Percentiles rank a stretch among this genome's conserved stretches.
Conservation (phyloP, 2,888 invertebrate genomes). For the Lasioglossum calceatum region DNA sequence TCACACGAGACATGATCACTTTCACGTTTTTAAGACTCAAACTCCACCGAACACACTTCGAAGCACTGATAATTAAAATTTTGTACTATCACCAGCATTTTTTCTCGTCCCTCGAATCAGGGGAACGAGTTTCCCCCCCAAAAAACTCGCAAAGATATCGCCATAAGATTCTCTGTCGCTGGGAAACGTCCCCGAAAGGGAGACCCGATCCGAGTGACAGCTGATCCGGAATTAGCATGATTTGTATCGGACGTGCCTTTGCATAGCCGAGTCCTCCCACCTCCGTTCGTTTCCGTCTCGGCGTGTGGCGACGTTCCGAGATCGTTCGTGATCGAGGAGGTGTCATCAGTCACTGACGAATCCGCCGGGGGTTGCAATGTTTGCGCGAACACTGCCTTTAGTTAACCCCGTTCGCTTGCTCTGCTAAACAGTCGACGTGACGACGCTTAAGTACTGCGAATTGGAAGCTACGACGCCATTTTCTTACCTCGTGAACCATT, state of each 20-base stretch:
- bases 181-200: background rate
- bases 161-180: background rate
- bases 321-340: constrained; percentile 80
- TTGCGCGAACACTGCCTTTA: constrained; percentile 76
- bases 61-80: background rate
- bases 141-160: background rate
- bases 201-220: constrained; percentile 51
- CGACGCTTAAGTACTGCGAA: constrained; percentile 66
- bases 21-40: background rate
- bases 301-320: constrained; percentile 68
- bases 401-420: constrained; percentile 62
- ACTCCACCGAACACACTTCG: background rate
- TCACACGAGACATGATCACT: background rate
- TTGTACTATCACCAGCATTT: background rate
- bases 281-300: constrained; percentile 22
- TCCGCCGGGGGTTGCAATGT: constrained; percentile 72
- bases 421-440: constrained; percentile 69
- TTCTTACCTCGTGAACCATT: background rate
- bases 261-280: constrained; percentile 73
- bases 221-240: constrained; percentile 73
- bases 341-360: constrained; percentile 81
- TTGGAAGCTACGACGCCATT: background rate
- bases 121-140: background rate
- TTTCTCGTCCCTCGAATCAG: background rate
- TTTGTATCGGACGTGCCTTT: constrained; percentile 75